phyloP scores from a whole-genome alignment of 2,888 invertebrate species.

The Eupsilia transversa region DNA sequence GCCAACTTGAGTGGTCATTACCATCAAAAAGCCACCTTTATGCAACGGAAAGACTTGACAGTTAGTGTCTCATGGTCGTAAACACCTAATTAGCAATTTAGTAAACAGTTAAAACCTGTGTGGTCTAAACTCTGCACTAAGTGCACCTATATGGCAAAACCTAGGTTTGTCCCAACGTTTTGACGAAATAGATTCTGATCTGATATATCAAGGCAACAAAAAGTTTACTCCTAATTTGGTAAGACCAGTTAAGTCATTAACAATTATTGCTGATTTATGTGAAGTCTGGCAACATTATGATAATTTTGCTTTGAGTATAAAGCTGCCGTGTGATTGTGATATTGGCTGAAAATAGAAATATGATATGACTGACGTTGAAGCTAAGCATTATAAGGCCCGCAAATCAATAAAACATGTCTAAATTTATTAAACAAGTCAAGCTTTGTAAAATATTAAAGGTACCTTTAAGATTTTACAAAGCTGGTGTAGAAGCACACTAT shows the following conservation, averaged over 20 bases:
- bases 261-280: conserved; percentile 59
- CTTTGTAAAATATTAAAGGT: too few species aligned
- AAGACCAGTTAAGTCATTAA: conserved; percentile 43
- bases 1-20: conserved; percentile 48
- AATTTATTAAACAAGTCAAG: too few species aligned
- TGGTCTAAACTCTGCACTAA: conserved; percentile 48
- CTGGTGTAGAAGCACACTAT: not conserved
- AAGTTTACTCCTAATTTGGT: conserved; percentile 47
- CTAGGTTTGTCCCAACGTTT: conserved; percentile 23
- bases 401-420: conserved; percentile 41
- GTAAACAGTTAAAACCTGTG: conserved; percentile 56
- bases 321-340: conserved; percentile 42
- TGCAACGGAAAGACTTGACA: conserved; percentile 34
- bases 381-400: conserved; percentile 15
- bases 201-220: conserved; percentile 47
- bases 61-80: conserved; percentile 52
- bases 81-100: conserved; percentile 61
- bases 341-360: conserved; percentile 44
- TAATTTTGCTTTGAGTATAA: conserved; percentile 42
- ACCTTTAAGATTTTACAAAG: conserved; percentile 19
- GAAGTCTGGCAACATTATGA: conserved; percentile 50
- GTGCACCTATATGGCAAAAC: conserved; percentile 48
- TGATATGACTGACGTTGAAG: conserved; percentile 53
- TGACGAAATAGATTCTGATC: conserved; percentile 29
- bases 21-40: conserved; percentile 55